Evolutionary conservation across 1,140 invertebrate species (phyloP), one percentile per base, ranked within the genome.

Genomic region (Ladona fulva): DNA sequence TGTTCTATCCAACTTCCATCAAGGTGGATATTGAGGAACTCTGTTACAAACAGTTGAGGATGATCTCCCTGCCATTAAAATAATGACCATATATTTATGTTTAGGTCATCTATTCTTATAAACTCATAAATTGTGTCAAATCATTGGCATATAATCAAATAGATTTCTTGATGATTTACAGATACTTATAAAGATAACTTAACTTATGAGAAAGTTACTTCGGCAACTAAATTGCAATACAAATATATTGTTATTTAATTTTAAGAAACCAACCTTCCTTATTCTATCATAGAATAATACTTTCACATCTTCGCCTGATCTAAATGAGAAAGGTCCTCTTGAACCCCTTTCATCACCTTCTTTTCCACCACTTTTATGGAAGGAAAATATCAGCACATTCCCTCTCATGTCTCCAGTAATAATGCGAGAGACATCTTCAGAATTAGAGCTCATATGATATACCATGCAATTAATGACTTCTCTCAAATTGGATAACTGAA

Each of bases 401-500:
- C 92, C 92, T 12, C 86, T 87, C 80, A 87, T 89, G 80, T 93
- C 91, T 0, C 91, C 92, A 14, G 89, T 83, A n/a, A 92, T 84
- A 37, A 93, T 82, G 24, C 88, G 86, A 3, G 89, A 91, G 19
- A 89, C 84, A 24, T 89, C 87, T 16, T 87, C 86, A 0, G 83
- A 81, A 79, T 89, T 87, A 78, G 85, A 83, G 81, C 86, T 84
- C 81, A 91, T 92, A 77, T 88, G 86, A 82, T 92, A 93, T 80
- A 87, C 82, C 89, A 92, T 90, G 3, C 87, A 80, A 16, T 82
- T 78, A 0, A 86, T 80, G 19, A 84, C 80, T 77, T 80, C 29
- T 59, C 24, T 82, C 79, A 10, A 85, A 37, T 37, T 37, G 29
- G 29, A 5, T 5, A 37, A 8, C 29, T 37, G 8, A 37, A 37